A percentile compares a stretch with the other conserved stretches of the same genome.
These are phyloP conservation scores for Cryptus viduatorius DNA, from an alignment of 2,888 invertebrate species.

Conservation along the genomic window DNA sequence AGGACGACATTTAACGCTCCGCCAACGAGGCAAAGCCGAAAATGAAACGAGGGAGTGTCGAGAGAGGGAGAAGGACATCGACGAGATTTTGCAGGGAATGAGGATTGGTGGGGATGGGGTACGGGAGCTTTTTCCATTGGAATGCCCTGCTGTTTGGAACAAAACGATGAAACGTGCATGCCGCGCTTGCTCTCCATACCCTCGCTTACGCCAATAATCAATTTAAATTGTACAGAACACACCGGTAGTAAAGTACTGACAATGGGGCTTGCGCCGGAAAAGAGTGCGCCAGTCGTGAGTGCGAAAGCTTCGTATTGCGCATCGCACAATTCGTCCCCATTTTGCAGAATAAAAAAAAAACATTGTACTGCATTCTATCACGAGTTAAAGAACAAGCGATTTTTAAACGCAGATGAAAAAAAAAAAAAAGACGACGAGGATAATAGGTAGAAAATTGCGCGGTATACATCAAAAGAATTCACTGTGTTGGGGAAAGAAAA, in stretches of 20 bases:
- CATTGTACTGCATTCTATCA: background rate
- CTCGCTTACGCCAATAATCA: constrained; percentile 52
- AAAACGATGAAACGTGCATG: constrained; percentile 49
- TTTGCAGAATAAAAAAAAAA: background rate
- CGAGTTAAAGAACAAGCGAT: constrained; percentile 21
- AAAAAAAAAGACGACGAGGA: constrained; percentile 6
- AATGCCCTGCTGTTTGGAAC: constrained; percentile 49
- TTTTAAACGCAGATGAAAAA: background rate
- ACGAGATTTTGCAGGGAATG: background rate
- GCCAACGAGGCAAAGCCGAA: constrained; percentile 29
- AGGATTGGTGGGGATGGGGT: background rate
- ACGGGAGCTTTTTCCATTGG: constrained; percentile 39
- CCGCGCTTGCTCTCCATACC: constrained; percentile 14
- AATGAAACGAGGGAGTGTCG: constrained; percentile 26
- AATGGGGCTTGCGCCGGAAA: constrained; percentile 8
- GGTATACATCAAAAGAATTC: background rate
- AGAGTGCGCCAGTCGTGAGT: background rate
- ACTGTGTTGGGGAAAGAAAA: background rate
- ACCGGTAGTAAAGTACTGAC: constrained; percentile 23
- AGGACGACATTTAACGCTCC: constrained; percentile 31
- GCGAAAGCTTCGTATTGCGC: background rate
- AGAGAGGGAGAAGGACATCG: background rate
- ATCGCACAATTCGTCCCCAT: constrained; percentile 8
- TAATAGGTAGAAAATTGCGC: background rate
- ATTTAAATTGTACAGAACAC: constrained; percentile 51